These are phyloP conservation scores for Archips crataeganus DNA, from an alignment of 2,888 invertebrate species.

Conservation along the genomic window DNA sequence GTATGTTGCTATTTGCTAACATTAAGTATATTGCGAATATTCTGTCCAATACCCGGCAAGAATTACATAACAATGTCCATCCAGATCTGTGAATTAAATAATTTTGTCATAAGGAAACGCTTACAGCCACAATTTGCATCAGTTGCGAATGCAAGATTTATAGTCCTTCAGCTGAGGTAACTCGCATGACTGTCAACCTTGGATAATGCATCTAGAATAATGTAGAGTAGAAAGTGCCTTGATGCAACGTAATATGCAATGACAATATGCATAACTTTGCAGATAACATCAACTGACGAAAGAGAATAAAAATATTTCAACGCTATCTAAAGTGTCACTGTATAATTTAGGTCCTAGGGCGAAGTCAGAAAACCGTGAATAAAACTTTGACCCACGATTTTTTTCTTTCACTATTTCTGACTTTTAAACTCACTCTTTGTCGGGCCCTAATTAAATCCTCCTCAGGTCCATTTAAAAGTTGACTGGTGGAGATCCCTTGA, in stretches of 20 bases:
- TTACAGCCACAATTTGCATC: conserved; percentile 40
- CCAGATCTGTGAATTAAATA: conserved; percentile 36
- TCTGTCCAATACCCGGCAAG: background rate
- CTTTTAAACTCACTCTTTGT: too few species aligned
- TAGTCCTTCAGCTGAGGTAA: conserved; percentile 28
- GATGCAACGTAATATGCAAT: background rate
- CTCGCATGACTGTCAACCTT: conserved; percentile 27
- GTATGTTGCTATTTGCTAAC: background rate
- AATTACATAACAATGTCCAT: conserved; percentile 22
- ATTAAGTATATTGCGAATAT: background rate
- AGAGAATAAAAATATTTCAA: too few species aligned
- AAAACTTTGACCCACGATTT: too few species aligned
- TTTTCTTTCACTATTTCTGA: too few species aligned
- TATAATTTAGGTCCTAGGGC: too few species aligned
- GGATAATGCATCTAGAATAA: conserved; percentile 29
- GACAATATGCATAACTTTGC: background rate
- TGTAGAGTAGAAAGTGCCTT: conserved; percentile 32
- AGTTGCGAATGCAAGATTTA: conserved; percentile 38
- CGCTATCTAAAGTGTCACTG: too few species aligned
- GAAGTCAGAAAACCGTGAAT: too few species aligned
- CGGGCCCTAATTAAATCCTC: too few species aligned
- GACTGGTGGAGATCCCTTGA: too few species aligned
- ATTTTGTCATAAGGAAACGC: conserved; percentile 42
- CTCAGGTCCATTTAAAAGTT: too few species aligned
- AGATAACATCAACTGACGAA: background rate